Base-by-base conservation (phyloP, 2,888 invertebrate species). In the Congeria kusceri region DNA sequence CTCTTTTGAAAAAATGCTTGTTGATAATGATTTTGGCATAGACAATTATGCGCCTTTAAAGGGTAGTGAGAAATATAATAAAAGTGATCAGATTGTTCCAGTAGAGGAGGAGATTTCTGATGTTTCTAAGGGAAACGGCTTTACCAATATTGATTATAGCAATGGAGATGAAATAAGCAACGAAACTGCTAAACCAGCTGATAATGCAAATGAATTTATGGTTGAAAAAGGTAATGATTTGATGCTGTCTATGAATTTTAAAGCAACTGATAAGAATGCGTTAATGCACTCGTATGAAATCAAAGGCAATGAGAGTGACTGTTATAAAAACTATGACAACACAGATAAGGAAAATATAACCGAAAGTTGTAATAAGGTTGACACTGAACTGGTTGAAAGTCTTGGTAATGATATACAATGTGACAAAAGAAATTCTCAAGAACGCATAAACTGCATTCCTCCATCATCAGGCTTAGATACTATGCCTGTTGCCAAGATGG, bases 1-100 rank as follows among this genome's bases (percentile, higher is more conserved):
- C 53, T 74, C 73, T 25, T 66, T 73, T 53, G 73, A 73, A 32
- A 32, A 65, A 23, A 27, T 73, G 49, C 18, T 74, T 20, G 66
- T 53, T 15, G 62, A 66, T 20, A 46, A 67, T 56, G 44, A 56
- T 62, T 74, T 74, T 61, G 62, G 62, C 7, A 44, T 57, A 46
- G 70, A 70, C 9, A 39, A 39, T n/a, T n/a, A 44, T 44, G 46
- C 18, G 53, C 25, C n/a, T 53, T 25, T 18, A 25, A 25, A 23
- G 13, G 20, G 13, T 9, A 53, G 4, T n/a, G 53, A 53, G 7
- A 53, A 53, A 11, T 9, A n/a, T 44, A 9, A 44, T 18, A 44
- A 15, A 4, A 53, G 25, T 53, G 53, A 53, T 25, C 53, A 53
- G n/a, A 13, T 53, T 1, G 20, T 25, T 11, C 2, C 7, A 20